A percentile compares a stretch with the other conserved stretches of the same genome.
Conservation (phyloP, 2,888 invertebrate genomes). For the Cancer borealis region DNA sequence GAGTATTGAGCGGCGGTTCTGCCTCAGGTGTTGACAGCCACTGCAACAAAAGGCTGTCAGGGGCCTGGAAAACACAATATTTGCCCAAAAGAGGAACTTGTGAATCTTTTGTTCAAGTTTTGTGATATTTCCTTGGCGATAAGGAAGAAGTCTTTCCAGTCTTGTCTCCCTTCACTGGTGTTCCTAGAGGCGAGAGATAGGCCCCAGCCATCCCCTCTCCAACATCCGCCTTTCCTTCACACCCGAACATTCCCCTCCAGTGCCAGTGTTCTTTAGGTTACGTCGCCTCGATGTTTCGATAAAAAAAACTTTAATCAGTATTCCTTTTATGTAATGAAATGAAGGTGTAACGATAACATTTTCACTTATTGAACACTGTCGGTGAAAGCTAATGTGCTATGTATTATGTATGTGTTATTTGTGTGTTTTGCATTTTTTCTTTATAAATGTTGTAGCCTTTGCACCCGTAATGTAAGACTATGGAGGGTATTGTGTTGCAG, state of each 20-base stretch:
- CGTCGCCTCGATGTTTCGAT: background rate
- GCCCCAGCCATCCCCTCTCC: background rate
- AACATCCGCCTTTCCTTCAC: background rate
- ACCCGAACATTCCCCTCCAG: background rate
- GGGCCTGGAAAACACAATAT: background rate
- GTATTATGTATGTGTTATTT: background rate
- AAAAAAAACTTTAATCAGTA: background rate
- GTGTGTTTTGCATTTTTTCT: background rate
- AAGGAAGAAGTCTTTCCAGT: background rate
- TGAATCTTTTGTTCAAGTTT: background rate
- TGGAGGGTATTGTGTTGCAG: background rate
- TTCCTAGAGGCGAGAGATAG: background rate
- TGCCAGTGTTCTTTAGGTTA: background rate
- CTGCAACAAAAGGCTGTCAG: background rate
- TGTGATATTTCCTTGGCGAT: conserved; percentile 12
- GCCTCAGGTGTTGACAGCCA: background rate
- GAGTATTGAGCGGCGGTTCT: background rate
- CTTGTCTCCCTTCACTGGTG: background rate
- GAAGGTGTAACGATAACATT: background rate
- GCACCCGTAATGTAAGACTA: background rate
- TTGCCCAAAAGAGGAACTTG: conserved; percentile 6
- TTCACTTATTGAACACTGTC: background rate
- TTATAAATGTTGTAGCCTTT: too few species aligned
- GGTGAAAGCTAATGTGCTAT: background rate
- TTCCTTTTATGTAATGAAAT: background rate